Base-by-base conservation (phyloP, 2,113 vertebrate genomes). In the Vulpes ferrilata region DNA sequence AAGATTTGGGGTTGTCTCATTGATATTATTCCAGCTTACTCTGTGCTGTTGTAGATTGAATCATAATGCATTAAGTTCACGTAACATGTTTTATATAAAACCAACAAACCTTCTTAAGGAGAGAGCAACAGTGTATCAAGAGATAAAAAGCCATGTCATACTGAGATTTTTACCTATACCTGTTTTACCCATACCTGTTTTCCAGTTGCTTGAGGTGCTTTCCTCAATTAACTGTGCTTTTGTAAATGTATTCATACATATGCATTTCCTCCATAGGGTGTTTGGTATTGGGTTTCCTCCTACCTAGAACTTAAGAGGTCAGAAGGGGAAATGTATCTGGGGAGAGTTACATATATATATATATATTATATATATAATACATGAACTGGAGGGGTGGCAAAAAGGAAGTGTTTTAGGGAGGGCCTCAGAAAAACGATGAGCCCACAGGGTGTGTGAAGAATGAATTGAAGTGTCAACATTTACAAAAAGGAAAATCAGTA, bases 171-270 rank as follows among this genome's bases (percentile, higher is more conserved):
- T 95, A 64, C 78, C 74, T 96, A 51, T 96, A 62, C 73, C 35
- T 98, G n/a, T 90, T 48, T 76, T 48, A 76, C 5, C 3, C 7
- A 27, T 27, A 27, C 82, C 69, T 98, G 35, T 97, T 98, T 97
- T 98, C 93, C 76, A 97, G 73, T 55, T 93, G 60, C 0, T 92
- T 96, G 30, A 92, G 16, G 48, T 94, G 69, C 79, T 83, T 93
- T 97, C 76, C 93, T 89, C 95, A 97, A 80, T 86, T 88, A 80
- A 95, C 82, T 96, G 15, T 67, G 98, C 88, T 93, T 97, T 98
- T 96, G 92, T 95, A 32, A 94, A 60, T 86, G 5, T 88, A 81
- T 76, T 85, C 15, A 51, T 17, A 91, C 85, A 59, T 81, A 83
- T 51, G 43, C 98, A 53, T 84, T 79, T 2, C 16, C 27, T 1